Evolutionary conservation across 2,888 invertebrate genomes (phyloP).

Genomic region (Hecatera dysodea): DNA sequence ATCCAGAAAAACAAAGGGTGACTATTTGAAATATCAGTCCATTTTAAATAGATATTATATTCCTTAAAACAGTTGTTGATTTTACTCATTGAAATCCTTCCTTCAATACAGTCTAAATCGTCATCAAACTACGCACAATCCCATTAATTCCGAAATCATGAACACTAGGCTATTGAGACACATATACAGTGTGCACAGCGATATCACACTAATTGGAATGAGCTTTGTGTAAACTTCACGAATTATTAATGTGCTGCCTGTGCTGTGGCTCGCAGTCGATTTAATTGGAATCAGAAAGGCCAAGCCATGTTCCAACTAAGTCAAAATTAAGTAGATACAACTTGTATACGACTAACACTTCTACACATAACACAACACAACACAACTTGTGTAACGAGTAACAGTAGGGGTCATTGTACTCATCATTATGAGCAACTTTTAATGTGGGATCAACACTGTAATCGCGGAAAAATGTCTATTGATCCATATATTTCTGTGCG

Average conservation of each 20-base stretch:
- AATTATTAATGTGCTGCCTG: constrained; percentile 52
- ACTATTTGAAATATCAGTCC: no score
- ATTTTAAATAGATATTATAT: no score
- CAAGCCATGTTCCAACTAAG: not conserved
- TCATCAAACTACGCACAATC: not conserved
- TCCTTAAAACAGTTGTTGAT: no score
- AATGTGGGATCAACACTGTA: no score
- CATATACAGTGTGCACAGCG: not conserved
- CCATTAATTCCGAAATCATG: constrained; percentile 22
- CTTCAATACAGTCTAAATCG: not conserved
- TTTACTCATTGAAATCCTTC: not conserved
- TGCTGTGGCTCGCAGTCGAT: not conserved
- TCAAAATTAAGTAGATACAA: not conserved
- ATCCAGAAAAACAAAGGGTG: no score
- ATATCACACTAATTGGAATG: constrained; percentile 53
- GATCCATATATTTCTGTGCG: no score
- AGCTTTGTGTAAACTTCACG: constrained; percentile 43
- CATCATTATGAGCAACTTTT: no score
- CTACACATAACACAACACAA: no score
- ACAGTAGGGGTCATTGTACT: no score
- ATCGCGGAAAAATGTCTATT: no score
- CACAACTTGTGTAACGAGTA: no score
- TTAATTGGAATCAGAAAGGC: not conserved
- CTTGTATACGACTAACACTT: no score
- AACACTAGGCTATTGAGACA: constrained; percentile 8